Conservation (phyloP, 2,888 invertebrate genomes). For the Perithous albicinctus region DNA sequence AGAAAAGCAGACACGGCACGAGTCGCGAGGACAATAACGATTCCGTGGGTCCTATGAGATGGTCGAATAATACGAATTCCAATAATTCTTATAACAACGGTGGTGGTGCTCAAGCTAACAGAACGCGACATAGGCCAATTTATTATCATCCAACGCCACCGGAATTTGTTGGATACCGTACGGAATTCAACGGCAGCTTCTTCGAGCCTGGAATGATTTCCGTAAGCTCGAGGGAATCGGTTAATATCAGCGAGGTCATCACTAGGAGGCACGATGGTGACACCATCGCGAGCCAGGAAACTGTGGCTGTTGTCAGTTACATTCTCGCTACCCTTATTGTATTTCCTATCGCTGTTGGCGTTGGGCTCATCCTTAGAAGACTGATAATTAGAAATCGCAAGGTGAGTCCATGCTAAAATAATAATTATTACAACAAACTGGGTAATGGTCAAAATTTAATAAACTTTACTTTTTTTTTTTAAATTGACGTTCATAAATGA, state of each 20-base stretch:
- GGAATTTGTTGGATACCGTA: constrained; percentile 76
- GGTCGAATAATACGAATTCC: constrained; percentile 47
- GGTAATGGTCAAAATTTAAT: too few species aligned
- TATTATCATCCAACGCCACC: constrained; percentile 76
- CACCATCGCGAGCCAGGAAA: constrained; percentile 81
- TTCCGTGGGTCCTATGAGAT: constrained; percentile 54
- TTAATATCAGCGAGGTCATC: constrained; percentile 83
- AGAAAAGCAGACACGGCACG: constrained; percentile 72
- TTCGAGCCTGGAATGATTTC: constrained; percentile 76
- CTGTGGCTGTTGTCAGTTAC: constrained; percentile 84
- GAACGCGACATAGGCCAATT: constrained; percentile 74
- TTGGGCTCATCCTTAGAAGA: constrained; percentile 84
- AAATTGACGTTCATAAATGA: too few species aligned
- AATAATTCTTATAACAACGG: constrained; percentile 14
- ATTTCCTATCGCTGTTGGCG: constrained; percentile 84
- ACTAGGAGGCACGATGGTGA: constrained; percentile 82
- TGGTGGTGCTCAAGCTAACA: constrained; percentile 62
- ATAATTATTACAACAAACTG: too few species aligned
- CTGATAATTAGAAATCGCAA: constrained; percentile 84
- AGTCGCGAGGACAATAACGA: constrained; percentile 63
- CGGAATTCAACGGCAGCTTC: constrained; percentile 76
- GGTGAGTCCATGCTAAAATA: too few species aligned
- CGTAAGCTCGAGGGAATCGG: constrained; percentile 76
- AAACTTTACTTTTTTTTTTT: too few species aligned
- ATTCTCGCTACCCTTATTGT: constrained; percentile 84